Conservation (phyloP, 2,113 vertebrate genomes). For the Muntiacus reevesi region DNA sequence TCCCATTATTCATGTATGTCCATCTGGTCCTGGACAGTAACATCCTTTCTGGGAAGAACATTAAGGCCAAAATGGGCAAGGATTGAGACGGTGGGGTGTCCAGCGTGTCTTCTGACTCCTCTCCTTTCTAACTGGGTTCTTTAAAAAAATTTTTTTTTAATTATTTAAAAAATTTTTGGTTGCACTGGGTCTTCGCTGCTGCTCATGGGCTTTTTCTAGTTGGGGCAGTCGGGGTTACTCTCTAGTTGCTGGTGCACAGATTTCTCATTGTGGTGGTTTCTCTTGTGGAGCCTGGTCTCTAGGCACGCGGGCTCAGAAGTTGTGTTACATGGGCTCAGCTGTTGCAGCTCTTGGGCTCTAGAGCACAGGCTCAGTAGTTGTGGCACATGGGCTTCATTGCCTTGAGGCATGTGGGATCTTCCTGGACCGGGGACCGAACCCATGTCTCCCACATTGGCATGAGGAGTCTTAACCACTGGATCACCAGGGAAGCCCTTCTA, state of each 20-base stretch:
- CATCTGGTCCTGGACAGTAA: background rate
- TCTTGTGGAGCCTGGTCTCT: background rate
- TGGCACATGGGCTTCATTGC: background rate
- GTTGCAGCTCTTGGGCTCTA: background rate
- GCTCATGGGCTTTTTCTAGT: background rate
- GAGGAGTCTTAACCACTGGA: background rate
- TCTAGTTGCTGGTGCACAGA: background rate
- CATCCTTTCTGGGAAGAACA: background rate
- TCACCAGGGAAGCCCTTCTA: background rate
- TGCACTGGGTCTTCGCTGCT: background rate
- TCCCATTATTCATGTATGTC: background rate
- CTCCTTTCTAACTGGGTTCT: background rate
- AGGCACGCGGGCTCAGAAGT: background rate
- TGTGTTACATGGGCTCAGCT: background rate
- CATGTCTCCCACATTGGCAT: background rate
- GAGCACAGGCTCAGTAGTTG: background rate
- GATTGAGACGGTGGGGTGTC: background rate
- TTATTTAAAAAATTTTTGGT: background rate
- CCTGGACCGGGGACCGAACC: rapidly evolving
- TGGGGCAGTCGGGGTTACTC: background rate
- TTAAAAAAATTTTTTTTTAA: background rate
- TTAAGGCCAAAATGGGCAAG: background rate
- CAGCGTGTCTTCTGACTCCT: background rate
- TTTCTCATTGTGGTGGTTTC: background rate
- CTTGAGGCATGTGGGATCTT: background rate